Percentiles rank a stretch among this genome's conserved stretches.
phyloP scores from a whole-genome alignment of 2,797 vertebrate species.

The Hybognathus amarus region DNA sequence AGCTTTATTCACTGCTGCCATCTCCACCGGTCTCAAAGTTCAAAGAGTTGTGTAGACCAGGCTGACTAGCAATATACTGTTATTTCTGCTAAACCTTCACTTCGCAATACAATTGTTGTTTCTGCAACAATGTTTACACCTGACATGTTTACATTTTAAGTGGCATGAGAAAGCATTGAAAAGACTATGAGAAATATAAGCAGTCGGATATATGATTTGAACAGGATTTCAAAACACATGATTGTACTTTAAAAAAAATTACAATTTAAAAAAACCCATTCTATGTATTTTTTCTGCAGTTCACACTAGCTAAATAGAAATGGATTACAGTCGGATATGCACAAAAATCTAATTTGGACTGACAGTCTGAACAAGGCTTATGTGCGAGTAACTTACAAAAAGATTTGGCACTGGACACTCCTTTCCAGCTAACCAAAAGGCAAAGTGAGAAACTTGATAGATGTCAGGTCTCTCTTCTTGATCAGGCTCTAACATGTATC shows the following conservation, averaged over 20 bases:
- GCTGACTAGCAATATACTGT: neutral
- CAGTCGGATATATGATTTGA: neutral
- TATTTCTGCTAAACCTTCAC: neutral
- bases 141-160: neutral
- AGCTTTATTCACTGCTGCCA: neutral
- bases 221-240: neutral
- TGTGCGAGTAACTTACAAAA: constrained; percentile 82
- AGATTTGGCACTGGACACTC: constrained; percentile 95
- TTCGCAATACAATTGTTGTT: neutral
- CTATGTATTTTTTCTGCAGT: neutral
- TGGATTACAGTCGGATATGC: neutral
- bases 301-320: neutral
- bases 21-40: neutral
- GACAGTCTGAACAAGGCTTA: neutral
- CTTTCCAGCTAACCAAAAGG: constrained; percentile 93
- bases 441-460: constrained; percentile 95
- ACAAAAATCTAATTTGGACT: neutral
- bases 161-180: neutral
- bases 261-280: no score
- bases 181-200: neutral
- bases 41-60: neutral
- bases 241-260: no score
- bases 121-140: neutral
- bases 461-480: constrained; percentile 94
- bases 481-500: constrained; percentile 98